These are phyloP conservation scores for Zeugodacus cucurbitae DNA, from an alignment of 1,140 invertebrate species.

Conservation along the genomic window DNA sequence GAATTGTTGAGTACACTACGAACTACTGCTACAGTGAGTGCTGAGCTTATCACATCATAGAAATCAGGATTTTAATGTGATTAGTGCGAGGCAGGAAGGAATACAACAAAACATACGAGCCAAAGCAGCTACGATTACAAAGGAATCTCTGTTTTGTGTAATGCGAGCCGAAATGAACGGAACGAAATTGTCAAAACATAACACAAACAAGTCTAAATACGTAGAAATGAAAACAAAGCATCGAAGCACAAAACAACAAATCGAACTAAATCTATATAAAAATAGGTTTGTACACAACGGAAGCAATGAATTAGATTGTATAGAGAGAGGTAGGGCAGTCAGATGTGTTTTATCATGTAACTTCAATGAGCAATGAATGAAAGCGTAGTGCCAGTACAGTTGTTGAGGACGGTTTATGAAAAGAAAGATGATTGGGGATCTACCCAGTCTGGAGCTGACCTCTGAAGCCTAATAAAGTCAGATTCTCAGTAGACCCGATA, in stretches of 20 bases:
- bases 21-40: not conserved
- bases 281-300: not conserved
- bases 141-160: not conserved
- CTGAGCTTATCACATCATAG: not conserved
- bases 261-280: not conserved
- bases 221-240: not conserved
- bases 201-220: not conserved
- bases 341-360: not conserved
- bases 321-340: not conserved
- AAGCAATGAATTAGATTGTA: not conserved
- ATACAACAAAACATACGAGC: not conserved
- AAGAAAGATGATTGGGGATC: too few relatives aligned
- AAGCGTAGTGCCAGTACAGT: too few relatives aligned
- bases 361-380: too few relatives aligned
- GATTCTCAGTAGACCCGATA: too few relatives aligned
- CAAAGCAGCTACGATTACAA: not conserved
- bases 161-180: not conserved
- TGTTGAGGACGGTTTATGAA: too few relatives aligned
- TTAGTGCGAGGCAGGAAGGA: not conserved
- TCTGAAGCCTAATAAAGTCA: too few relatives aligned
- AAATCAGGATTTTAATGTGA: not conserved
- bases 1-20: not conserved
- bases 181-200: slow-evolving; percentile 14
- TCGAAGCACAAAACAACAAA: not conserved
- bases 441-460: too few relatives aligned